These are phyloP conservation scores for Gymnopithys bicolor DNA, from an alignment of 2,797 vertebrate genomes.

Conservation along the genomic window DNA sequence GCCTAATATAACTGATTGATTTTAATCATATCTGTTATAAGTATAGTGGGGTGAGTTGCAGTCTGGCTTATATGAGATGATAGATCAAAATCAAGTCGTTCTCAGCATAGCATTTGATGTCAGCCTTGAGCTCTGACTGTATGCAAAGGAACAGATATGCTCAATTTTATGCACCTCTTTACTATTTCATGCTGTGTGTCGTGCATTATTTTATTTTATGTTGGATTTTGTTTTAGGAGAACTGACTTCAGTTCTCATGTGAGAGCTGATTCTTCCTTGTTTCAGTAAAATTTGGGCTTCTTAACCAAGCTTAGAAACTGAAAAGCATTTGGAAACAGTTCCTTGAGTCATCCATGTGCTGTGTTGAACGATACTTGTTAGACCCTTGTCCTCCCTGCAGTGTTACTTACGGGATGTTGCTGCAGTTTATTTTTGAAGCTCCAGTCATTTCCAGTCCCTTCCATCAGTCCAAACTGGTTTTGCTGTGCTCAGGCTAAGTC, in stretches of 20 bases:
- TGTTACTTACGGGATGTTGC: neutral
- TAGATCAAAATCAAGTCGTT: conserved; percentile 26
- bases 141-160: neutral
- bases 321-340: neutral
- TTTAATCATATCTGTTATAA: conserved; percentile 56
- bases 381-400: rapidly evolving
- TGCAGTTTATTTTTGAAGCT: neutral
- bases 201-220: neutral
- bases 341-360: neutral
- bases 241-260: neutral
- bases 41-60: neutral
- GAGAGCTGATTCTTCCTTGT: neutral
- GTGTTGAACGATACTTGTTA: neutral
- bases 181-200: neutral
- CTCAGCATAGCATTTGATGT: neutral
- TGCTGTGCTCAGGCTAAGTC: neutral
- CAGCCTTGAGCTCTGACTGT: neutral
- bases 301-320: neutral
- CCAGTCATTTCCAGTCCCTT: neutral
- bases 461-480: neutral
- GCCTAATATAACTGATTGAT: conserved; percentile 46
- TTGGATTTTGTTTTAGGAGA: neutral
- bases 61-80: neutral
- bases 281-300: neutral
- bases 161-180: neutral